These are phyloP conservation scores for Corythornis leucogaster DNA, from an alignment of 2,797 vertebrate genomes.

Conservation along the genomic window DNA sequence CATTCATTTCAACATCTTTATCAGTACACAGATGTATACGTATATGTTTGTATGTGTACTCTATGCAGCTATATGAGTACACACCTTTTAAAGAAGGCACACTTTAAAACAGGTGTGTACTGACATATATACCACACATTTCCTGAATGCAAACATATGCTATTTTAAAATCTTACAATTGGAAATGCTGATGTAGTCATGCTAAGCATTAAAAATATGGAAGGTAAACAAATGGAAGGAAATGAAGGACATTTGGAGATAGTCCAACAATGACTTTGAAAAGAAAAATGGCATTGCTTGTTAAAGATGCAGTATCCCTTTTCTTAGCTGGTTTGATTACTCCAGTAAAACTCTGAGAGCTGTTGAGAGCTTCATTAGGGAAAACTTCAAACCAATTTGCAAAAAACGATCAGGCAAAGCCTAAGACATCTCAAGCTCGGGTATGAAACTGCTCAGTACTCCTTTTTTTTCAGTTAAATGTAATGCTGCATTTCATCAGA, in stretches of 20 bases:
- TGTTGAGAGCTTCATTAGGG: slow-evolving; percentile 55
- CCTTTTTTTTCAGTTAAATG: slow-evolving; percentile 31
- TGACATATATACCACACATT: slow-evolving; percentile 58
- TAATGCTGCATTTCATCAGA: slow-evolving; percentile 57
- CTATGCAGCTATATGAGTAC: slow-evolving; percentile 51
- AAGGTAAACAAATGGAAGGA: slow-evolving; percentile 76
- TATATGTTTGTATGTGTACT: slow-evolving; percentile 57
- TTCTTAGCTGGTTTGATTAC: slow-evolving; percentile 74
- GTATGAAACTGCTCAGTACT: slow-evolving; percentile 51
- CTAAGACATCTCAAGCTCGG: slow-evolving; percentile 45
- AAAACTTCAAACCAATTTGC: slow-evolving; percentile 66
- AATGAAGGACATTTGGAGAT: slow-evolving; percentile 76
- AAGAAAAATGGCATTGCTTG: slow-evolving; percentile 73
- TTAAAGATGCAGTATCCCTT: slow-evolving; percentile 85
- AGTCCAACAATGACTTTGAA: slow-evolving; percentile 70
- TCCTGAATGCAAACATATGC: slow-evolving; percentile 70
- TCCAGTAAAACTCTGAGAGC: slow-evolving; percentile 60
- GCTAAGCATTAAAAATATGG: slow-evolving; percentile 74
- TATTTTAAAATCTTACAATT: slow-evolving; percentile 59
- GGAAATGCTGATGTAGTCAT: slow-evolving; percentile 74
- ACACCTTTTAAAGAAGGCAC: slow-evolving; percentile 22
- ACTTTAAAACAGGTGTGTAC: slow-evolving; percentile 68
- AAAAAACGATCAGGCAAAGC: slow-evolving; percentile 62
- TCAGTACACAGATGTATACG: slow-evolving; percentile 65
- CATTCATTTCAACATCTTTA: slow-evolving; percentile 13